phyloP scores from a whole-genome alignment of 2,113 vertebrate genomes.

The Lota lota region DNA sequence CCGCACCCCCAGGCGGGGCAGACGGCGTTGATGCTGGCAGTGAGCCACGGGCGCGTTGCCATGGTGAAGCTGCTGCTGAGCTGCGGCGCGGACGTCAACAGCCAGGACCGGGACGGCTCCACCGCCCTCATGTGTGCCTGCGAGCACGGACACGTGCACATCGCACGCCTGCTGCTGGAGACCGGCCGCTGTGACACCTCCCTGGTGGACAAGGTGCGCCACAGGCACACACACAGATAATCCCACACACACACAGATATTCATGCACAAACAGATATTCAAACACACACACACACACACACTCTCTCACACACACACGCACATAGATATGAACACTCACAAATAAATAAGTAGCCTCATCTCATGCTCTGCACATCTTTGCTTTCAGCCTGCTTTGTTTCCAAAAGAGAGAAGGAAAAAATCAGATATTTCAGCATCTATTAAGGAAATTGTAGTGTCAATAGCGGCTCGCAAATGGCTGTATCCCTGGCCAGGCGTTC shows the following conservation, averaged over 20 bases:
- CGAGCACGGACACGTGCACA: conserved; percentile 85
- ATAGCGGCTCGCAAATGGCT: too few relatives aligned
- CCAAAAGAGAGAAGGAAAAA: too few relatives aligned
- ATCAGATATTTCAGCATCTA: too few relatives aligned
- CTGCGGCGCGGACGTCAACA: conserved; percentile 76
- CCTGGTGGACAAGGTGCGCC: conserved; percentile 80
- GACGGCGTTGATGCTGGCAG: conserved; percentile 88
- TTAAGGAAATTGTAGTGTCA: too few relatives aligned
- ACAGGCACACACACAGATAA: neutral
- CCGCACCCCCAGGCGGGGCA: conserved; percentile 77
- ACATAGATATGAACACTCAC: too few relatives aligned
- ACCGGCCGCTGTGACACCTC: conserved; percentile 72
- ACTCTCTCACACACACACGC: too few relatives aligned
- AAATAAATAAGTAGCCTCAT: too few relatives aligned
- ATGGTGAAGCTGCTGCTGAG: conserved; percentile 84
- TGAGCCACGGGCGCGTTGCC: conserved; percentile 84
- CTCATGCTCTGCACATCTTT: too few relatives aligned
- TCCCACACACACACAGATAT: neutral
- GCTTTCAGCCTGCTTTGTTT: too few relatives aligned
- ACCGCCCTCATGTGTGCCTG: conserved; percentile 89
- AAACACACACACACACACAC: too few relatives aligned
- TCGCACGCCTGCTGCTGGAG: conserved; percentile 81
- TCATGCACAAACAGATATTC: too few relatives aligned
- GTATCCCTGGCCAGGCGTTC: too few relatives aligned
- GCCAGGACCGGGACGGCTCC: conserved; percentile 83